phyloP scores from a whole-genome alignment of 2,888 invertebrate genomes.

The Troides aeacus region DNA sequence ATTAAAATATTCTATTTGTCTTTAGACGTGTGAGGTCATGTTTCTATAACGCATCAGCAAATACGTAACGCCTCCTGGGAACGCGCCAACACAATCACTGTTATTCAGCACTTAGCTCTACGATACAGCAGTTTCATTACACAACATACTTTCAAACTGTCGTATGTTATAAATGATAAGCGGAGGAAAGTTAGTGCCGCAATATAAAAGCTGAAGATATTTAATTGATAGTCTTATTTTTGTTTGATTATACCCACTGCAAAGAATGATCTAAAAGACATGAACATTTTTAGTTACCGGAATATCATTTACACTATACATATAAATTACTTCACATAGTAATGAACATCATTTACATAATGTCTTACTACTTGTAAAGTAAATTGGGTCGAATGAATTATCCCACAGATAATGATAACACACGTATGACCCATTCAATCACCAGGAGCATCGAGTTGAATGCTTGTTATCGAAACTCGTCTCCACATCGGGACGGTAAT shows the following conservation, averaged over 20 bases:
- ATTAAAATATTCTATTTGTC: conserved; percentile 13
- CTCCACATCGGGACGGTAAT: conserved; percentile 63
- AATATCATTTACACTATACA: no score
- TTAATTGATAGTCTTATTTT: no score
- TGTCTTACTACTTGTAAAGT: conserved; percentile 39
- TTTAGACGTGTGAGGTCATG: conserved; percentile 34
- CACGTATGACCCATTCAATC: conserved; percentile 76
- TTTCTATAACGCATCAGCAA: conserved; percentile 59
- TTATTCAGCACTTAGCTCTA: conserved; percentile 70
- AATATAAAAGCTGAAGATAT: neutral
- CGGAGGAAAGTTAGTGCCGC: conserved; percentile 10
- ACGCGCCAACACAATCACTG: conserved; percentile 76
- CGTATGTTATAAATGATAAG: conserved; percentile 24
- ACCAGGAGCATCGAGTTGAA: conserved; percentile 70
- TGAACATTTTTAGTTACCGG: no score
- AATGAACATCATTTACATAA: neutral
- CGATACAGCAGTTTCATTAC: conserved; percentile 35
- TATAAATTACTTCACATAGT: no score
- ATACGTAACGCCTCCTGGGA: conserved; percentile 71
- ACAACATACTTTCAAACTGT: conserved; percentile 24
- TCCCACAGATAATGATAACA: conserved; percentile 66
- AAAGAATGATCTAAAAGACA: no score
- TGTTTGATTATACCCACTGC: no score
- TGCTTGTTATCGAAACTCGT: conserved; percentile 72
- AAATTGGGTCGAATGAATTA: conserved; percentile 69